Evolutionary conservation across 2,888 invertebrate genomes (phyloP), one percentile per base, ranked within the genome.

Genomic region (Drosophila paranaensis): DNA sequence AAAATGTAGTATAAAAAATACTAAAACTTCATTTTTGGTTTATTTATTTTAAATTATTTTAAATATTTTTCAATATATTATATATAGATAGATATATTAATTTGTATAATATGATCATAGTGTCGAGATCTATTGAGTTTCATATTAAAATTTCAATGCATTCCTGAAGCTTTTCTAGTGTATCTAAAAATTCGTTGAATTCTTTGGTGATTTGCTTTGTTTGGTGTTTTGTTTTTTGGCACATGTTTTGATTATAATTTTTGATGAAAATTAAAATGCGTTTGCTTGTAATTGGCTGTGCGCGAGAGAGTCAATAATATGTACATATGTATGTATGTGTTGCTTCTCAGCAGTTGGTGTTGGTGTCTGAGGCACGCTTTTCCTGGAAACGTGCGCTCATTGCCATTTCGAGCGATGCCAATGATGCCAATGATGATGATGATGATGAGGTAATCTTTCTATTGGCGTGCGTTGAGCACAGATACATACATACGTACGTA

Each of bases 241-340:
- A 84, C 88, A 84, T 89, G 84, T 85, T 89, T 88, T 88, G 82
- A 84, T 89, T 88, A 85, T 54, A 54, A 54, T 88, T 88, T 89
- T 79, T 81, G 75, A 84, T 87, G 82, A 77, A 85, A 85, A 89
- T 89, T 89, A 87, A 89, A 89, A 84, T 85, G 82, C 89, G 89
- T 85, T 89, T 88, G 80, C 89, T 77, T 84, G 85, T 89, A 89
- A 89, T 85, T 83, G 74, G 37, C 61, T 60, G 55, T 60, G 35
- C 6, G 45, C 40, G 51, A 50, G 50, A 50, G 50, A 60, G 60
- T 58, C 58, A 40, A 54, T 70, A 40, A 13, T 65, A 33, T 70
- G 20, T 20, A 2, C 2, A 2, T 20, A 2, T 20, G 20, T 20
- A 2, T 20, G 20, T 20, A 2, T 20, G 20, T 20, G 20, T 20